Evolutionary conservation across 2,113 vertebrate species (phyloP).

Genomic region (Phylloscopus trochilus): DNA sequence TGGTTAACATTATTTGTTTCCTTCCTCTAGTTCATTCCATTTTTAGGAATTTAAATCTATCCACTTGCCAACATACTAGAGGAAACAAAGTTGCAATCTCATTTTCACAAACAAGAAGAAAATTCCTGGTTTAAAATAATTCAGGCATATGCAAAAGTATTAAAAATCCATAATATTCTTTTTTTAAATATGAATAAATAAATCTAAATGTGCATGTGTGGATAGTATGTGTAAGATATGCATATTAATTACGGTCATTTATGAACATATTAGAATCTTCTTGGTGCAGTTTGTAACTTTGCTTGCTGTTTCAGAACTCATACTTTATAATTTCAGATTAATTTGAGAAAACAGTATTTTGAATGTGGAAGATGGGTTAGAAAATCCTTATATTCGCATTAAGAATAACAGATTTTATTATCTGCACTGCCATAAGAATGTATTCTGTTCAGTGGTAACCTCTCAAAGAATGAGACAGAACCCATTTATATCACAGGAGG

Average conservation of each 20-base stretch:
- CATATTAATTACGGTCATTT: not conserved
- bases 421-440: not conserved
- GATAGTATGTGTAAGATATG: not conserved
- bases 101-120: not conserved
- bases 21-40: not conserved
- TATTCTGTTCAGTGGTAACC: not conserved
- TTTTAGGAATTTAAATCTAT: not conserved
- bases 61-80: not conserved
- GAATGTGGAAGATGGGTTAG: not conserved
- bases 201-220: not conserved
- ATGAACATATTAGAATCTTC: not conserved
- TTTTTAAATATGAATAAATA: not conserved
- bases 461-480: constrained; percentile 27
- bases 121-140: not conserved
- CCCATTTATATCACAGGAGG: constrained; percentile 7
- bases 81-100: not conserved
- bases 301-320: not conserved
- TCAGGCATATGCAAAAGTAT: not conserved
- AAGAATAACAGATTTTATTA: constrained; percentile 27
- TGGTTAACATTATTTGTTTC: not conserved
- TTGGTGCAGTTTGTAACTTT: not conserved
- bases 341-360: not conserved
- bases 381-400: not conserved
- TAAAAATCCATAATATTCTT: not conserved
- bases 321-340: not conserved